Conservation (phyloP, 2,113 vertebrate genomes). For the Cyrtonyx montezumae region DNA sequence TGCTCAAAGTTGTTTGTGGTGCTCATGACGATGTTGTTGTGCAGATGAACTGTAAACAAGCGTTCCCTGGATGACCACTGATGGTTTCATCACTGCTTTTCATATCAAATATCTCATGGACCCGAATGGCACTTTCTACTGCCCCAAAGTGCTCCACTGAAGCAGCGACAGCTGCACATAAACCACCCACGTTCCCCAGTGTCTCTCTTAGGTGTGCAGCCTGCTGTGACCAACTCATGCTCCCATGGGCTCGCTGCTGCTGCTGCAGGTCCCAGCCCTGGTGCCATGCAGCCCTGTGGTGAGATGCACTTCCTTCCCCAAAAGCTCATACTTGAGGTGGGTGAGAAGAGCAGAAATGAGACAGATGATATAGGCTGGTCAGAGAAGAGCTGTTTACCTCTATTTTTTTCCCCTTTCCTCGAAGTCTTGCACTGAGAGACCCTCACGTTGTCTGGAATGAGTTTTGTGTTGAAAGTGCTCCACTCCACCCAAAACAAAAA, state of each 20-base stretch:
- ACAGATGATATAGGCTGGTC: no score
- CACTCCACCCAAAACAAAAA: neutral
- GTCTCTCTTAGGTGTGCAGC: neutral
- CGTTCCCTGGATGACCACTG: neutral
- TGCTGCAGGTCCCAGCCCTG: neutral
- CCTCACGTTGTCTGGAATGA: neutral
- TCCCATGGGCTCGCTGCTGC: rapidly evolving
- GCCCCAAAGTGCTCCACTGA: rapidly evolving
- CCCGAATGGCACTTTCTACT: neutral
- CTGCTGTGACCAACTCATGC: neutral
- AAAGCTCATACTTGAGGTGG: neutral
- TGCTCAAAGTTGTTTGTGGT: neutral
- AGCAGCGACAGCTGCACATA: rapidly evolving
- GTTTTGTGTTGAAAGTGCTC: neutral
- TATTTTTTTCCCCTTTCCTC: neutral
- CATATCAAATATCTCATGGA: neutral
- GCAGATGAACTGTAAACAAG: neutral
- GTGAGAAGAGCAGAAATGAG: neutral
- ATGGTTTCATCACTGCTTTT: neutral
- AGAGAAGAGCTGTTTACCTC: neutral
- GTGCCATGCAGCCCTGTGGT: neutral
- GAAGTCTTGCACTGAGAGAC: neutral
- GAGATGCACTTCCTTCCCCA: neutral
- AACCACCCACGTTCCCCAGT: rapidly evolving
- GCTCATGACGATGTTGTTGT: neutral